phyloP scores from a whole-genome alignment of 2,113 vertebrate genomes.

The Pelusios castaneus region DNA sequence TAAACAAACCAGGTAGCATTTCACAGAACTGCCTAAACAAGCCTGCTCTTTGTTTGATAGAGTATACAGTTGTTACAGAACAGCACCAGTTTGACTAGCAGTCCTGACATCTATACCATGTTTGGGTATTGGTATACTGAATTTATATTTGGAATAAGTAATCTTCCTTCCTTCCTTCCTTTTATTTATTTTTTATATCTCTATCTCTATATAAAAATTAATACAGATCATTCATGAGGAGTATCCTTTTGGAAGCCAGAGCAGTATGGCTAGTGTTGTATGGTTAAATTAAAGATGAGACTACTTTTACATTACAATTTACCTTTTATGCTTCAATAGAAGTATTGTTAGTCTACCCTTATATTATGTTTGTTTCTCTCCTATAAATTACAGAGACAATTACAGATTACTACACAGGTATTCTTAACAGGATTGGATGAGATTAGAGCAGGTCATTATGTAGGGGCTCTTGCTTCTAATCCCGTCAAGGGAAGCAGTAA shows the following conservation, averaged over 20 bases:
- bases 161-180: not conserved
- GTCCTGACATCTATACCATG: not conserved
- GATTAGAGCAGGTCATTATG: not conserved
- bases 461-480: not conserved
- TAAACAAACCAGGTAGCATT: not conserved
- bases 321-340: not conserved
- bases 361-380: not conserved
- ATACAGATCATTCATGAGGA: not conserved
- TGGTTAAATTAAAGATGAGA: not conserved
- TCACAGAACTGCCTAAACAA: not conserved
- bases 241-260: not conserved
- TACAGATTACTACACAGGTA: not conserved
- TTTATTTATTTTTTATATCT: too few relatives aligned
- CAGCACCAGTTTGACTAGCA: slow-evolving; percentile 22
- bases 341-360: not conserved
- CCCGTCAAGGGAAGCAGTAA: not conserved
- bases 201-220: too few relatives aligned
- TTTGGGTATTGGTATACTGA: slow-evolving; percentile 3
- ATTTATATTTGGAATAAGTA: not conserved
- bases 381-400: not conserved
- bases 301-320: not conserved
- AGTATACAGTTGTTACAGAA: not conserved
- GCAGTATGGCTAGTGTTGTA: not conserved
- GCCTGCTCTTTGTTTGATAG: not conserved
- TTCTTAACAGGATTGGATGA: not conserved